These are phyloP conservation scores for Coboldia fuscipes DNA, from an alignment of 1,140 invertebrate genomes.

Conservation along the genomic window DNA sequence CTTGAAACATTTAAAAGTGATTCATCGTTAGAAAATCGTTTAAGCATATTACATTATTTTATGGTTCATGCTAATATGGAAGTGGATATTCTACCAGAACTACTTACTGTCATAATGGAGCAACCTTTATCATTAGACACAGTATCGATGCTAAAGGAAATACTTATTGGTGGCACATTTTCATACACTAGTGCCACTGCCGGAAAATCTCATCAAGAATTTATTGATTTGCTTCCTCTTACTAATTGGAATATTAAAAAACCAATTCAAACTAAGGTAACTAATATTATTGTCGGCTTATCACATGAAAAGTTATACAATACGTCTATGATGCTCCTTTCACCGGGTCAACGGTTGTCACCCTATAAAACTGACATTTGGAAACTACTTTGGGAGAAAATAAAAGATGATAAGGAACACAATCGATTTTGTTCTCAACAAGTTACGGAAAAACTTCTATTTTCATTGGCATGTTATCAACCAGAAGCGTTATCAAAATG, in stretches of 20 bases:
- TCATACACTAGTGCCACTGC: conserved; percentile 46
- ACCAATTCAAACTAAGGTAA: conserved; percentile 15
- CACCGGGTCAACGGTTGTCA: conserved; percentile 53
- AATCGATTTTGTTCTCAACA: conserved; percentile 39
- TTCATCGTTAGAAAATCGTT: conserved; percentile 37
- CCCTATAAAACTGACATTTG: conserved; percentile 61
- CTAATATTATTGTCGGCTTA: conserved; percentile 16
- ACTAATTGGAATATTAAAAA: conserved; percentile 28
- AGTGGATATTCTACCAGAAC: conserved; percentile 39
- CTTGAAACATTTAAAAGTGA: conserved; percentile 42
- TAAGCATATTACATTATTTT: conserved; percentile 59
- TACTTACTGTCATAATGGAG: conserved; percentile 18
- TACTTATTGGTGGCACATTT: conserved; percentile 47
- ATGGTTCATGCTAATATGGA: conserved; percentile 50
- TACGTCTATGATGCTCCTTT: conserved; percentile 57
- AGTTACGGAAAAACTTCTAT: conserved; percentile 50
- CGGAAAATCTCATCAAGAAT: conserved; percentile 36
- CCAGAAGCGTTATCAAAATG: conserved; percentile 64
- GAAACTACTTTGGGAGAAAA: conserved; percentile 55
- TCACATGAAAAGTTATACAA: conserved; percentile 51
- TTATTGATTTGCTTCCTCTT: conserved; percentile 45
- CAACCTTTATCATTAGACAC: conserved; percentile 16
- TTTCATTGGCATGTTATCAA: conserved; percentile 60
- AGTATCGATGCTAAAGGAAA: conserved; percentile 43
- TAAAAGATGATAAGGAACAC: conserved; percentile 28